phyloP scores from a whole-genome alignment of 2,888 invertebrate species.

The Cryptus armator region DNA sequence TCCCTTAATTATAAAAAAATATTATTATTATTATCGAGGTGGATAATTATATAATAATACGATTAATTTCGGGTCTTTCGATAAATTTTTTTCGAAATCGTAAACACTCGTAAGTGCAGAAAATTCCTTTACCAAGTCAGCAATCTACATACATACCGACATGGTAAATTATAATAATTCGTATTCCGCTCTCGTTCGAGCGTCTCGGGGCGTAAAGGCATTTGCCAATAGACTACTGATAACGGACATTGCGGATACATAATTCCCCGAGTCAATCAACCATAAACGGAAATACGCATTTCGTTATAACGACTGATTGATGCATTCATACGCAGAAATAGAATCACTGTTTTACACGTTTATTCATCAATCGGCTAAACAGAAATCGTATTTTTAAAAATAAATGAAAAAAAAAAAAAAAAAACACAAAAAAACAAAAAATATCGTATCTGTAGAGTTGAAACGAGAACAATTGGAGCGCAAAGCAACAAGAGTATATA shows the following conservation, averaged over 20 bases:
- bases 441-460: not conserved
- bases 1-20: no score
- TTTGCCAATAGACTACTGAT: constrained; percentile 42
- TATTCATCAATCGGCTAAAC: not conserved
- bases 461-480: constrained; percentile 47
- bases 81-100: no score
- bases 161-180: not conserved
- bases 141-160: no score
- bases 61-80: no score
- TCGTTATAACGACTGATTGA: constrained; percentile 57
- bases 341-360: not conserved
- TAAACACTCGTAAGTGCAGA: no score
- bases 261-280: constrained; percentile 64
- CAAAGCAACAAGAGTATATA: not conserved
- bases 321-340: not conserved
- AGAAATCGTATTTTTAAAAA: not conserved
- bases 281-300: constrained; percentile 65
- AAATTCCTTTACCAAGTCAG: no score
- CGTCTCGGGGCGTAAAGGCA: not conserved
- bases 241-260: constrained; percentile 65
- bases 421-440: not conserved
- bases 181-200: not conserved
- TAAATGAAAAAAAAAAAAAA: not conserved
- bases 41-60: no score
- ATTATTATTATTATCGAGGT: no score